Percentiles rank a stretch among this genome's conserved stretches.
Conservation (phyloP, 2,797 vertebrate species). For the Coregonus suidteri region DNA sequence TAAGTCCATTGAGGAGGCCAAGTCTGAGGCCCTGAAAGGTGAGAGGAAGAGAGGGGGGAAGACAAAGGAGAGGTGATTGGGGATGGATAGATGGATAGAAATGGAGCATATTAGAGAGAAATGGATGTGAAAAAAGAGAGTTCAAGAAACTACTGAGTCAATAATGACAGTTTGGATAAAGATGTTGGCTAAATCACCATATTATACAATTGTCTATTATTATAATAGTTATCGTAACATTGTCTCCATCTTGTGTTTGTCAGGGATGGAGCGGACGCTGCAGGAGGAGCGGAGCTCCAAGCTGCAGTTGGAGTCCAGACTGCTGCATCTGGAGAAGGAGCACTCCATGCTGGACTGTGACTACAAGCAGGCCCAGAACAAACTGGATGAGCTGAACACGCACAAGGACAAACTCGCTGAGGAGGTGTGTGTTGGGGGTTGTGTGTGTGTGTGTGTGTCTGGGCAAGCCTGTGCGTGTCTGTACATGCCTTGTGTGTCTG, state of each 20-base stretch:
- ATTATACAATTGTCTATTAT: no score
- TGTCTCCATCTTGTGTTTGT: neutral
- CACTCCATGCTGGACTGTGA: slow-evolving; percentile 92
- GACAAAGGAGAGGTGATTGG: no score
- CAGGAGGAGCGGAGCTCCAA: slow-evolving; percentile 87
- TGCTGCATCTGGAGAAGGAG: slow-evolving; percentile 90
- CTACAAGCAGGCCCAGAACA: slow-evolving; percentile 88
- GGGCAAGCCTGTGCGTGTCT: neutral
- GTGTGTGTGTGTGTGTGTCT: slow-evolving; percentile 3
- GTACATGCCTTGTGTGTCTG: neutral
- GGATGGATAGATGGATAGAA: neutral
- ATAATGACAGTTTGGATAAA: neutral
- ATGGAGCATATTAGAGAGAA: neutral
- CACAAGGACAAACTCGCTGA: slow-evolving; percentile 87
- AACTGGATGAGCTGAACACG: slow-evolving; percentile 81
- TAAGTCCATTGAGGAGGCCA: slow-evolving; percentile 92
- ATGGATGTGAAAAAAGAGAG: neutral
- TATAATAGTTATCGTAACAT: neutral
- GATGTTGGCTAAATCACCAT: neutral
- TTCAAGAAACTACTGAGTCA: neutral
- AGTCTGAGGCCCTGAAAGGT: slow-evolving; percentile 94
- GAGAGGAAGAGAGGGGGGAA: slow-evolving; percentile 4
- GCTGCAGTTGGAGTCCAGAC: slow-evolving; percentile 85
- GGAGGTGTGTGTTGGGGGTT: slow-evolving; percentile 75
- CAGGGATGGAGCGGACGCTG: slow-evolving; percentile 91